phyloP scores from a whole-genome alignment of 1,140 invertebrate species.

The Nomia melanderi region DNA sequence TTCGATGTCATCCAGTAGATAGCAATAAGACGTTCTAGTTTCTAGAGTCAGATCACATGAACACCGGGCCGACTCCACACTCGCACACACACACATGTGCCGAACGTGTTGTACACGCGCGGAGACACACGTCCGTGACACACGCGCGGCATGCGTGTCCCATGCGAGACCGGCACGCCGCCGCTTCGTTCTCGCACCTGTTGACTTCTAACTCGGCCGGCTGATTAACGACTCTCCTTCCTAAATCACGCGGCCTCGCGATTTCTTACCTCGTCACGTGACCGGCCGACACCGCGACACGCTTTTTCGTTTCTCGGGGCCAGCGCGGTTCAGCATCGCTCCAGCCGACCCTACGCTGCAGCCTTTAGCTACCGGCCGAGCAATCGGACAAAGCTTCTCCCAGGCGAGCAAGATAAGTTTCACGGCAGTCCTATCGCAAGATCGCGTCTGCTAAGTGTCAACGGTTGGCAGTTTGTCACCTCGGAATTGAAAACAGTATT shows the following conservation, averaged over 20 bases:
- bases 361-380: too few species aligned
- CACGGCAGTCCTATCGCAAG: too few species aligned
- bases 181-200: conserved; percentile 58
- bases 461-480: too few species aligned
- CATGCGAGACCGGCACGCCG: conserved; percentile 34
- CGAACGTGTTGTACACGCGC: not conserved
- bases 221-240: conserved; percentile 69
- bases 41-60: not conserved
- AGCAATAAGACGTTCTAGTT: too few species aligned
- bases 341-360: not conserved
- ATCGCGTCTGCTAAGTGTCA: too few species aligned
- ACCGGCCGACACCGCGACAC: conserved; percentile 24
- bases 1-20: not conserved
- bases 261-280: conserved; percentile 55
- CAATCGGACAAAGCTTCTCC: too few species aligned
- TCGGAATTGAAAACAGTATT: too few species aligned
- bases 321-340: too few species aligned
- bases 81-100: too few species aligned
- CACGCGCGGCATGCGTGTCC: conserved; percentile 60
- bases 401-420: too few species aligned
- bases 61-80: not conserved
- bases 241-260: conserved; percentile 61
- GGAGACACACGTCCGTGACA: conserved; percentile 34
- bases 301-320: conserved; percentile 17
- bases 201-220: conserved; percentile 63